Conservation (phyloP, 2,113 vertebrate genomes). For the Thomomys bottae region DNA sequence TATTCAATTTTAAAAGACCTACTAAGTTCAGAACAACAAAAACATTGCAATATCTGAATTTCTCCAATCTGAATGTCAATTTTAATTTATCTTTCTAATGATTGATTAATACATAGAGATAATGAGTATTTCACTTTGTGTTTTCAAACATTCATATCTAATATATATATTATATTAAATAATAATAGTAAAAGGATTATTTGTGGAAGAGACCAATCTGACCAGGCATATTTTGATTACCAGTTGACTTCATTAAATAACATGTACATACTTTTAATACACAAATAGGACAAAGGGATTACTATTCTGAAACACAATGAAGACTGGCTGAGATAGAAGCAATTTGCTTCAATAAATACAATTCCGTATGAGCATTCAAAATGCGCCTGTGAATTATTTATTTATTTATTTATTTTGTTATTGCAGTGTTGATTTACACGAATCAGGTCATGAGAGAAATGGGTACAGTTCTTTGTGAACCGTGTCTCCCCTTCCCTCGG, state of each 20-base stretch:
- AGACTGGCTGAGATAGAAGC: neutral
- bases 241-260: neutral
- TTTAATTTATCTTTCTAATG: constrained; percentile 12
- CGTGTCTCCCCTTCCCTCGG: no score
- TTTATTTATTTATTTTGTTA: no score
- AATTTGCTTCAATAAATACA: neutral
- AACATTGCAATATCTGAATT: neutral
- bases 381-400: neutral
- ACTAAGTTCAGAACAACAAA: neutral
- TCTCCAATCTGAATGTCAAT: neutral
- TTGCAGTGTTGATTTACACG: no score
- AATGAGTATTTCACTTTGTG: neutral
- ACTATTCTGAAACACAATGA: neutral
- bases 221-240: neutral
- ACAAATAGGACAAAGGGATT: neutral
- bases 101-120: neutral
- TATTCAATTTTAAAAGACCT: neutral
- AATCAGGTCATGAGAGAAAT: no score
- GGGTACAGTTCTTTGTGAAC: no score
- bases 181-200: neutral
- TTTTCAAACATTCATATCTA: neutral
- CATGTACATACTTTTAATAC: neutral
- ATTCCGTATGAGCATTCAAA: neutral
- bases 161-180: neutral
- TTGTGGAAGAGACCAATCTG: neutral